Evolutionary conservation across 2,888 invertebrate genomes (phyloP).

Genomic region (Drosophila peninsularis): DNA sequence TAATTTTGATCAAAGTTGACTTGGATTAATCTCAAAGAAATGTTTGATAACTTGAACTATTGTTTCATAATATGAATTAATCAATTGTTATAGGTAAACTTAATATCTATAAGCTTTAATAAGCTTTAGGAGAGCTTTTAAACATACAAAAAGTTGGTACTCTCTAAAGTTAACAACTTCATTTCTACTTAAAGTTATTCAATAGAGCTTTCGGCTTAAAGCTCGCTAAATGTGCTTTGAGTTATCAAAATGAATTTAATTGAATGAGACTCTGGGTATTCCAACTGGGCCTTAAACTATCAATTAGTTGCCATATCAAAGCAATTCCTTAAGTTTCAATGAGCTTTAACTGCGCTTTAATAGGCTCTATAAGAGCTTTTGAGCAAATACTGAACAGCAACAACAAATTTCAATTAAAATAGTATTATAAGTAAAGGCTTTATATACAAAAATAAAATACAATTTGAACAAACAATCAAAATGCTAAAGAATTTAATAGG

Average conservation of each 20-base stretch:
- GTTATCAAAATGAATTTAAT: too few relatives aligned
- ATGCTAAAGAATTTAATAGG: slow-evolving; percentile 17
- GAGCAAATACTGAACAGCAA: background rate
- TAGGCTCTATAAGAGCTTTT: background rate
- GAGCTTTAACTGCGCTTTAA: background rate
- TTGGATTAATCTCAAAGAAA: background rate
- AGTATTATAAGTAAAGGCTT: background rate
- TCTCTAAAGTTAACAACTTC: too few relatives aligned
- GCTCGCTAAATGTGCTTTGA: background rate
- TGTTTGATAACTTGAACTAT: background rate
- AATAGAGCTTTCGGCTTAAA: background rate
- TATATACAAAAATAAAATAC: background rate
- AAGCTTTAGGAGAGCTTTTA: background rate
- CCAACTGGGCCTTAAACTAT: background rate
- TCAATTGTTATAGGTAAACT: background rate
- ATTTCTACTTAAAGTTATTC: too few relatives aligned
- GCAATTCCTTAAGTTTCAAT: background rate
- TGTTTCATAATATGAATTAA: background rate
- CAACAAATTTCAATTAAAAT: slow-evolving; percentile 7
- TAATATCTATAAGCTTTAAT: background rate
- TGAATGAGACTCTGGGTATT: background rate
- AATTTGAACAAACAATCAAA: slow-evolving; percentile 4
- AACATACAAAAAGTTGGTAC: background rate
- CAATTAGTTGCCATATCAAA: background rate
- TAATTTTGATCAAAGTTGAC: background rate